Evolutionary conservation across 1,140 invertebrate genomes (phyloP), one percentile per base, ranked within the genome.

Genomic region (Tetragnatha versicolor): DNA sequence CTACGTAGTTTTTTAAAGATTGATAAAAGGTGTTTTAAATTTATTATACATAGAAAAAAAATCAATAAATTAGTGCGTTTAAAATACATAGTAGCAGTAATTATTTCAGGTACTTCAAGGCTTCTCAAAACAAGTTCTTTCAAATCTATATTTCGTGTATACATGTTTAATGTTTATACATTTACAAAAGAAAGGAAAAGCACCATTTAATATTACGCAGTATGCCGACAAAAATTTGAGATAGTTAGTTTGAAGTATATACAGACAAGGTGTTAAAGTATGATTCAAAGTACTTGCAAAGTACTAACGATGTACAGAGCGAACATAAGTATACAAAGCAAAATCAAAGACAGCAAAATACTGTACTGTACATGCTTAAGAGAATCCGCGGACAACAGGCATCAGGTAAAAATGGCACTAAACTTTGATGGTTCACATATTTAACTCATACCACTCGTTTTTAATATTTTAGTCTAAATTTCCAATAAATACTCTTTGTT

Each of bases 131-230:
- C 51, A 72, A 53, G 31, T 58, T 58, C 35, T 42, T 58, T 60
- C 53, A 72, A 72, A 58, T 60, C 53, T 72, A 72, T 58, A 72
- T 60, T 72, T 69, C 42, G 47, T 69, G 55, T 69, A 37, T 69
- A 53, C 37, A 22, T 69, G 37, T 49, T n/a, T n/a, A n/a, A 68
- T 47, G 31, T 69, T 69, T 53, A 69, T 69, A 69, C 47, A 42
- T 27, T 42, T 42, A 66, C 27, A 60, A 58, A 58, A 42, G 33
- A 72, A 72, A 72, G 45, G 39, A 60, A 72, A 72, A 72, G 69
- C 69, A 72, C 69, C 69, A 72, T 72, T 72, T 72, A 72, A 72
- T 51, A 72, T 51, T 35, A 69, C 53, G 51, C 49, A 72, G 60
- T 35, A 72, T 33, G 53, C 53, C 45, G 53, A 58, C 51, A 45